Conservation (phyloP, 2,113 vertebrate species). For the Lasiurus cinereus region DNA sequence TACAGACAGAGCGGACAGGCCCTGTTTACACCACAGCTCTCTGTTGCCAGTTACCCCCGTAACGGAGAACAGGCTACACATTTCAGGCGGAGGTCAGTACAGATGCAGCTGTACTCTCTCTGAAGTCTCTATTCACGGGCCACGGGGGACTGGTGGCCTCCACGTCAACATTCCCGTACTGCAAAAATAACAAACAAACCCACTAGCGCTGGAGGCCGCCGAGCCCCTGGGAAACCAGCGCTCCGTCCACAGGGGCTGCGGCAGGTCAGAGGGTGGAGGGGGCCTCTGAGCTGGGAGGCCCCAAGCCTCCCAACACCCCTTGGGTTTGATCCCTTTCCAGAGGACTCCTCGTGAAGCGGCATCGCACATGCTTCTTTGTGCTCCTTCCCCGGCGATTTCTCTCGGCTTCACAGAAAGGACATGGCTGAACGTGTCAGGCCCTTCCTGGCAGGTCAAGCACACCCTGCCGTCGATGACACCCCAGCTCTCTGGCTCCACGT, state of each 20-base stretch:
- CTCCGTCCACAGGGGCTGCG: neutral
- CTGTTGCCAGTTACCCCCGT: neutral
- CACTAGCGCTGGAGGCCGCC: neutral
- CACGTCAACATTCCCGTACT: neutral
- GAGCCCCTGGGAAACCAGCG: neutral
- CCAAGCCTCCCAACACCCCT: neutral
- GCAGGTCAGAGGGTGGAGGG: neutral
- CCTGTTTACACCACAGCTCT: neutral
- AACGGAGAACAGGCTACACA: neutral
- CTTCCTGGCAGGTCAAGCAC: constrained; percentile 46
- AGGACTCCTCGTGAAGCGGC: neutral
- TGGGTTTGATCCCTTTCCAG: constrained; percentile 39
- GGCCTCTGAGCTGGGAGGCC: neutral
- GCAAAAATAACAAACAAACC: neutral
- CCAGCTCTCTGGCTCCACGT: neutral
- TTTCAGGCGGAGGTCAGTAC: neutral
- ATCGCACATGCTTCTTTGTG: constrained; percentile 65
- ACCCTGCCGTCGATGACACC: constrained; percentile 24
- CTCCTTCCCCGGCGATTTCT: constrained; percentile 52
- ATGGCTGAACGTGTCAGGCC: constrained; percentile 12
- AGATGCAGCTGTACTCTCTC: neutral
- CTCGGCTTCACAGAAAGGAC: constrained; percentile 57
- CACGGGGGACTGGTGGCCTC: neutral
- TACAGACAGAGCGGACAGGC: neutral
- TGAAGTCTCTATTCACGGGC: neutral